Base-by-base conservation (phyloP, 2,888 invertebrate genomes). In the Buathra laborator region DNA sequence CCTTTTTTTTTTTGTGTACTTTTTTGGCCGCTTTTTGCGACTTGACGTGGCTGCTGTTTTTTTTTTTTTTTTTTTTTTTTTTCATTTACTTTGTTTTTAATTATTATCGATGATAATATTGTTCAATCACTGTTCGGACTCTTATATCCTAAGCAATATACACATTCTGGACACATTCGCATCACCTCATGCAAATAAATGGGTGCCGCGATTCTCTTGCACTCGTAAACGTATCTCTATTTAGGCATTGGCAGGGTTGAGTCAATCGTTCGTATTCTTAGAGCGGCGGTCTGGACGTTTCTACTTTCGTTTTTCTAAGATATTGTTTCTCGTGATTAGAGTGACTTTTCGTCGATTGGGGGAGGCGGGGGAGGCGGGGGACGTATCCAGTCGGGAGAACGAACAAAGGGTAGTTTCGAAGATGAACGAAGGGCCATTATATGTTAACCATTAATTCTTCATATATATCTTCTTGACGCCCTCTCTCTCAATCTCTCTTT, bases 181-280 rank as follows among this genome's bases (percentile, higher is more conserved):
- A 67, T 83, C 44, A 43, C 14, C 46, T 48, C 53, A 56, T 16
- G 53, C 76, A 44, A 78, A 56, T 66, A 53, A 32, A 44, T 51
- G 19, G 29, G 48, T 72, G 66, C 66, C 67, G 56, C 56, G 53
- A 46, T 29, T 14, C 14, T 43, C 53, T 74, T 44, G 53, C 74
- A 71, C 53, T 79, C 64, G 64, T 53, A 56, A 53, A 76, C 80
- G 51, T 83, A 83, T 79, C 72, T 81, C 80, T 77, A 81, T 81
- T 84, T 76, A 84, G 84, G 81, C 84, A 84, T 84, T 81, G 84
- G 76, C 84, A 81, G 80, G 72, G 76, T 77, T 67, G 48, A 80
- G 66, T 82, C 77, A 46, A 83, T 83, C 72, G 78, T 53, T 62
- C 66, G 76, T 59, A 71, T 71, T 64, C 68, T 66, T 53, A 81